These are phyloP conservation scores for Notechis scutatus DNA, from an alignment of 2,113 vertebrate genomes.

Conservation along the genomic window DNA sequence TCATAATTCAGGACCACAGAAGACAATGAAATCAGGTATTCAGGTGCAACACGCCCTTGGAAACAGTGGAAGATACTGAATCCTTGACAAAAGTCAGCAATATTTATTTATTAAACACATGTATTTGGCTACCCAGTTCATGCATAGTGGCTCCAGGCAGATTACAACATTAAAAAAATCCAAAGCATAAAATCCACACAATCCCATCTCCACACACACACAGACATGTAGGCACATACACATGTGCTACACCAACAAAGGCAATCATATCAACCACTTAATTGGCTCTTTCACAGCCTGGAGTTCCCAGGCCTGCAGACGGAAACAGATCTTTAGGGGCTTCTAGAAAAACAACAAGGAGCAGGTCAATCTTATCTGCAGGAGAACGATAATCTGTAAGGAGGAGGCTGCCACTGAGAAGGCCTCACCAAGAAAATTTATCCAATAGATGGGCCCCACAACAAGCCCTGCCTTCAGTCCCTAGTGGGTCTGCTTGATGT, in stretches of 20 bases:
- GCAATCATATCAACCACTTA: not conserved
- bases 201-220: too few relatives aligned
- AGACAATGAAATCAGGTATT: constrained; percentile 47
- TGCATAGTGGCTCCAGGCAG: not conserved
- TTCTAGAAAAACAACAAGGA: too few relatives aligned
- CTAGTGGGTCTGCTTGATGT: not conserved
- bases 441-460: not conserved
- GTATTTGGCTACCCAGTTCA: not conserved
- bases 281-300: not conserved
- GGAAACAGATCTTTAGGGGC: not conserved
- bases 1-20: constrained; percentile 53
- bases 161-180: not conserved
- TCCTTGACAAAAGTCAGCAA: not conserved
- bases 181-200: not conserved
- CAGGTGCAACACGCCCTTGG: constrained; percentile 43
- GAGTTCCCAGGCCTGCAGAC: not conserved
- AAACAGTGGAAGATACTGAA: constrained; percentile 9
- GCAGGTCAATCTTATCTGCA: too few relatives aligned
- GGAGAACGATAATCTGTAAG: not conserved
- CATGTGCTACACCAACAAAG: not conserved
- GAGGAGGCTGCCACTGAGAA: not conserved
- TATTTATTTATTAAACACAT: not conserved
- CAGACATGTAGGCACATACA: too few relatives aligned
- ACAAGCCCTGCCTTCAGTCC: not conserved
- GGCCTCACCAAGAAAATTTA: not conserved